phyloP scores from a whole-genome alignment of 2,888 invertebrate species.

The Copidosoma aretas region DNA sequence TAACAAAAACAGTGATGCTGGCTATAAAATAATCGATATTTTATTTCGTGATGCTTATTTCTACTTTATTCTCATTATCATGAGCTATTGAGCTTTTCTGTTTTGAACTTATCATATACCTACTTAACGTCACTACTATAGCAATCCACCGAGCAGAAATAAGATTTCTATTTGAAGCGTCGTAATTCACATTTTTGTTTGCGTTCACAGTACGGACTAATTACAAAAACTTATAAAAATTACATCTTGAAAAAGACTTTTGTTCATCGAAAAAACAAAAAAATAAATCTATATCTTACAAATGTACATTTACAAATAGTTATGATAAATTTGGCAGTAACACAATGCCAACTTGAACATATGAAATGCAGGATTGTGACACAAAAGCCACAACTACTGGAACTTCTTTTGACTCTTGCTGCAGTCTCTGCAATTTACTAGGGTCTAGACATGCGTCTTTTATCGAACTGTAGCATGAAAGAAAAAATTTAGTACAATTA shows the following conservation, averaged over 20 bases:
- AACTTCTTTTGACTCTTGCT: conserved; percentile 54
- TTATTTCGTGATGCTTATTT: too few relatives aligned
- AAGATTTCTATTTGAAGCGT: too few relatives aligned
- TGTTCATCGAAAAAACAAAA: not conserved
- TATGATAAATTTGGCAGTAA: conserved; percentile 51
- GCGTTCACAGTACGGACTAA: too few relatives aligned
- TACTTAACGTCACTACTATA: too few relatives aligned
- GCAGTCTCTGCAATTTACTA: conserved; percentile 54
- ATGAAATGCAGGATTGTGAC: conserved; percentile 54
- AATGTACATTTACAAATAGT: conserved; percentile 26
- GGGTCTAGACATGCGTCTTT: conserved; percentile 50
- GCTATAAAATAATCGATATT: too few relatives aligned
- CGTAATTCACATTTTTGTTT: too few relatives aligned
- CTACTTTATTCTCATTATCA: too few relatives aligned
- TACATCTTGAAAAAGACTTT: not conserved
- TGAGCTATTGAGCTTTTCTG: too few relatives aligned
- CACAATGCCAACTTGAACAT: conserved; percentile 55
- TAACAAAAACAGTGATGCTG: too few relatives aligned
- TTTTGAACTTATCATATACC: too few relatives aligned
- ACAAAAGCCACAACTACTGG: conserved; percentile 56
- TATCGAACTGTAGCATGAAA: conserved; percentile 48
- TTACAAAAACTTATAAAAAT: too few relatives aligned
- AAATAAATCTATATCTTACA: conserved; percentile 8
- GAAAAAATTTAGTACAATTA: conserved; percentile 4
- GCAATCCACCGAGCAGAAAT: too few relatives aligned